Evolutionary conservation across 2,888 invertebrate genomes (phyloP).

Genomic region (Toxonevra muliebris): DNA sequence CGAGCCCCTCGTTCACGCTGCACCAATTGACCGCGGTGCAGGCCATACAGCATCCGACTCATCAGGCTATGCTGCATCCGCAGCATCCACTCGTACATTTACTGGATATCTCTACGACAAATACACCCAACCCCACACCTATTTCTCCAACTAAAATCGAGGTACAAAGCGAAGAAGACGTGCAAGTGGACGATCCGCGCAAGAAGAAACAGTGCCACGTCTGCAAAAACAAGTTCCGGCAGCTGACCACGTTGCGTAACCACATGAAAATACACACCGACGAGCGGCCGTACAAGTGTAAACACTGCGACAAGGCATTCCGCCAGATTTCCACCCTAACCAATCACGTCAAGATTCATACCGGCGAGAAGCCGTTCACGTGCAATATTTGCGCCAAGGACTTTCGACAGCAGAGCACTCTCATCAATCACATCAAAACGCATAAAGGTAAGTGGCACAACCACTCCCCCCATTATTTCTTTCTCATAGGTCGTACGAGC

Average conservation of each 20-base stretch:
- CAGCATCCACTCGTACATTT: constrained; percentile 59
- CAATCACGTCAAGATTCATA: constrained; percentile 59
- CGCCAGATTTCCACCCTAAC: constrained; percentile 60
- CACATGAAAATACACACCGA: constrained; percentile 61
- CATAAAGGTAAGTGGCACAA: constrained; percentile 56
- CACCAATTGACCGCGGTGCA: constrained; percentile 59
- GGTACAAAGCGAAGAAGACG: constrained; percentile 56
- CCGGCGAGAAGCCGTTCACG: constrained; percentile 59
- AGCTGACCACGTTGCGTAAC: constrained; percentile 58
- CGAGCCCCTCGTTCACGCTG: constrained; percentile 55
- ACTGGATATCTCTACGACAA: constrained; percentile 56
- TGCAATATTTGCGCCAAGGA: constrained; percentile 61
- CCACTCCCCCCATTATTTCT: constrained; percentile 10
- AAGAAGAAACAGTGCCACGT: constrained; percentile 62
- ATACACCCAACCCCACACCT: constrained; percentile 55
- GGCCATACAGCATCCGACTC: constrained; percentile 60
- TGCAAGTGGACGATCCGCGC: constrained; percentile 56
- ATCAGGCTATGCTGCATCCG: constrained; percentile 60
- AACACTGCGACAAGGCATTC: constrained; percentile 59
- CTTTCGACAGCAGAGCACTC: constrained; percentile 59
- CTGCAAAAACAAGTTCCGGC: constrained; percentile 60
- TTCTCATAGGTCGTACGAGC: constrained; percentile 12
- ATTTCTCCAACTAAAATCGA: constrained; percentile 58
- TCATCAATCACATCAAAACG: constrained; percentile 60
- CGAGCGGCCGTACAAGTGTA: constrained; percentile 60